A percentile compares a stretch with the other conserved stretches of the same genome.
Evolutionary conservation across 1,140 invertebrate genomes (phyloP).

Genomic region (Drosophila littoralis): DNA sequence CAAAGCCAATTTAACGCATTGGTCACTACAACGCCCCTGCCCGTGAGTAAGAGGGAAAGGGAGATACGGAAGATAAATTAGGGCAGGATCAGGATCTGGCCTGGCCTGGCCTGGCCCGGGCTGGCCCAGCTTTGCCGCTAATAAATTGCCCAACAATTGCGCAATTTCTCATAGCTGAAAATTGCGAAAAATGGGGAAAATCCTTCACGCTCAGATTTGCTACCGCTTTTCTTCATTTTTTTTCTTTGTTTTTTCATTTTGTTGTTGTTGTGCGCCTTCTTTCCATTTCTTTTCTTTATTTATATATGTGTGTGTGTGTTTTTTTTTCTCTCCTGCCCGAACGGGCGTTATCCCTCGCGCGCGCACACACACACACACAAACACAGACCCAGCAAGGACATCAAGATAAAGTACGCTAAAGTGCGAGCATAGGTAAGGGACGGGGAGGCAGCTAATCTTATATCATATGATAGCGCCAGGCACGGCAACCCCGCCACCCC

Average conservation of each 20-base stretch:
- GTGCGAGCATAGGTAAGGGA: slow-evolving; percentile 11
- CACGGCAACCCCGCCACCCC: not conserved
- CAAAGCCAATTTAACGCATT: slow-evolving; percentile 75
- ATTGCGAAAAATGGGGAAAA: slow-evolving; percentile 39
- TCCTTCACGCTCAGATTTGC: slow-evolving; percentile 72
- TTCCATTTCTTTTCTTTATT: slow-evolving; percentile 45
- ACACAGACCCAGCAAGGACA: slow-evolving; percentile 50
- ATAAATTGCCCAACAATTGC: slow-evolving; percentile 78
- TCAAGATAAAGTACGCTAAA: slow-evolving; percentile 51
- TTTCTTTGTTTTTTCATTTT: slow-evolving; percentile 18
- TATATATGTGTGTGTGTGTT: not conserved
- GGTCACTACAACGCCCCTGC: slow-evolving; percentile 60
- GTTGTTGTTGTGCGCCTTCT: slow-evolving; percentile 26
- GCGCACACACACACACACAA: slow-evolving; percentile 1
- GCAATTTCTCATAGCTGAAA: slow-evolving; percentile 70
- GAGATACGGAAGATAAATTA: slow-evolving; percentile 74
- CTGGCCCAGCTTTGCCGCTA: slow-evolving; percentile 32
- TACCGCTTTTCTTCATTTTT: slow-evolving; percentile 48
- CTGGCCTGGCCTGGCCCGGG: slow-evolving; percentile 6
- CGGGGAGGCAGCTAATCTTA: slow-evolving; percentile 56
- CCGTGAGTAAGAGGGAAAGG: not conserved
- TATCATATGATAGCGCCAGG: slow-evolving; percentile 68
- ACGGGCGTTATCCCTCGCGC: slow-evolving; percentile 18
- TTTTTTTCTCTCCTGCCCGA: slow-evolving; percentile 17
- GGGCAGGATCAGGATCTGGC: slow-evolving; percentile 23